A percentile compares a stretch with the other conserved stretches of the same genome.
These are phyloP conservation scores for Octonoba sinensis DNA, from an alignment of 2,888 invertebrate genomes.

Conservation along the genomic window DNA sequence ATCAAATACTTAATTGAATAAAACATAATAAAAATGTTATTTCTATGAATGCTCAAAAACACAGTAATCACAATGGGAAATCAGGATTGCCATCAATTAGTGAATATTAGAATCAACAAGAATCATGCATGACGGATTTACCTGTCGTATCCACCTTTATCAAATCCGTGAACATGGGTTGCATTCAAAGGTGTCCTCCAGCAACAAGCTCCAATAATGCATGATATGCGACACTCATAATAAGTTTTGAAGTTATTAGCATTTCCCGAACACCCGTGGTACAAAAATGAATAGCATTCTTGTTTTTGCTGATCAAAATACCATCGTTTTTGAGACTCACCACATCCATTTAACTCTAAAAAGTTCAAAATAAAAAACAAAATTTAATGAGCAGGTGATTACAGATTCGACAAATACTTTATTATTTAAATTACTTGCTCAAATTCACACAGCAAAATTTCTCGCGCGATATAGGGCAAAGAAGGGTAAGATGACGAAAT, in stretches of 20 bases:
- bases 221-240: conserved; percentile 76
- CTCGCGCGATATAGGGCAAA: too few relatives aligned
- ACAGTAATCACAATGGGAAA: too few relatives aligned
- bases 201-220: conserved; percentile 61
- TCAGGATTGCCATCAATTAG: too few relatives aligned
- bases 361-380: background rate
- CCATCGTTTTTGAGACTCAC: conserved; percentile 74
- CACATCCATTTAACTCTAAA: conserved; percentile 28
- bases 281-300: conserved; percentile 80
- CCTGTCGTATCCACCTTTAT: conserved; percentile 52
- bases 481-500: too few relatives aligned
- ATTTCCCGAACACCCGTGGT: conserved; percentile 83
- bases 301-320: conserved; percentile 84
- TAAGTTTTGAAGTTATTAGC: conserved; percentile 88
- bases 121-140: background rate
- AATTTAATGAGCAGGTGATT: background rate
- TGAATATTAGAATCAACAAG: too few relatives aligned
- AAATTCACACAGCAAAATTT: conserved; percentile 1
- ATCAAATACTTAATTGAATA: too few relatives aligned
- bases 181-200: conserved; percentile 37
- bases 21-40: too few relatives aligned
- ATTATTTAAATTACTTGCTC: too few relatives aligned
- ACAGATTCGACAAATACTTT: too few relatives aligned
- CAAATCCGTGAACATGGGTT: conserved; percentile 38
- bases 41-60: too few relatives aligned